These are phyloP conservation scores for Tiphia femorata DNA, from an alignment of 2,888 invertebrate species.

Conservation along the genomic window DNA sequence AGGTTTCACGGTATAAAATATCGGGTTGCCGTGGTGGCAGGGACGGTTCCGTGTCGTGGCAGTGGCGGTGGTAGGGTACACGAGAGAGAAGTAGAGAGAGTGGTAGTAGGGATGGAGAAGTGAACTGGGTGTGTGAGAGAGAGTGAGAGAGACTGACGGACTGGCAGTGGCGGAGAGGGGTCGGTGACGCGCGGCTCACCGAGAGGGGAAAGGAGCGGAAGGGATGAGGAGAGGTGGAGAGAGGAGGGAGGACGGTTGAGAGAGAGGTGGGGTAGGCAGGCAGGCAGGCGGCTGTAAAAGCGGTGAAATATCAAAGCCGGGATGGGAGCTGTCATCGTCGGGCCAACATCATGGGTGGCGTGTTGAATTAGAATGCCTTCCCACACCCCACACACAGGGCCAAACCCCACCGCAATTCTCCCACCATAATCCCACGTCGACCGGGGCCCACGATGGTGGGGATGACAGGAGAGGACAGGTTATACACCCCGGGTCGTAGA, in stretches of 20 bases:
- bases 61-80: conserved; percentile 29
- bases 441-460: conserved; percentile 35
- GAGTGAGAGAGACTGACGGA: conserved; percentile 20
- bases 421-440: conserved; percentile 52
- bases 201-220: conserved; percentile 37
- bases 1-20: conserved; percentile 69
- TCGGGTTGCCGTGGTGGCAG: conserved; percentile 63
- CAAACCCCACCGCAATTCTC: conserved; percentile 52
- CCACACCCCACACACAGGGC: conserved; percentile 52
- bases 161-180: conserved; percentile 23
- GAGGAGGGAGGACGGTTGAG: conserved; percentile 39
- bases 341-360: conserved; percentile 70
- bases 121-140: conserved; percentile 23
- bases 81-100: conserved; percentile 17
- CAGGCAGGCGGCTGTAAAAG: conserved; percentile 58
- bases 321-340: conserved; percentile 70
- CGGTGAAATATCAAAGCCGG: conserved; percentile 70
- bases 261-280: conserved; percentile 21
- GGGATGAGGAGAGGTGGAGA: conserved; percentile 51
- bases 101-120: conserved; percentile 13
- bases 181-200: no score
- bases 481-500: conserved; percentile 64
- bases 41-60: conserved; percentile 51
- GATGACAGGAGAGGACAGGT: conserved; percentile 64
- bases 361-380: conserved; percentile 69